These are phyloP conservation scores for Martes martes DNA, from an alignment of 2,113 vertebrate species.

Conservation along the genomic window DNA sequence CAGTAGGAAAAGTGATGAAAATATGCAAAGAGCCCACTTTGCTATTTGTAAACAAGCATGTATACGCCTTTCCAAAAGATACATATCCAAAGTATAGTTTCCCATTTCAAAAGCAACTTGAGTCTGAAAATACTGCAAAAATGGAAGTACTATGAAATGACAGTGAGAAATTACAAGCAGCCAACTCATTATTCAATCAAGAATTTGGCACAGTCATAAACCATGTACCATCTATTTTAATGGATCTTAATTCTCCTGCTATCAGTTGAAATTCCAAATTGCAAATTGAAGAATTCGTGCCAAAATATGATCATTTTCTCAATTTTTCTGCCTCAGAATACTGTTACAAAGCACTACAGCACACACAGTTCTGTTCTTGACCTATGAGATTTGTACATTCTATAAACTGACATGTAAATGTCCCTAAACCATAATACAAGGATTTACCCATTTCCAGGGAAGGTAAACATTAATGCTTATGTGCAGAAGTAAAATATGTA, in stretches of 20 bases:
- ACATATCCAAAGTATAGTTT: constrained; percentile 56
- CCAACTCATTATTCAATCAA: constrained; percentile 73
- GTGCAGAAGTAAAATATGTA: neutral
- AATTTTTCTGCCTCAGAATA: constrained; percentile 40
- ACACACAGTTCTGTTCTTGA: neutral
- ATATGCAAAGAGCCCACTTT: neutral
- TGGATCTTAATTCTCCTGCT: constrained; percentile 66
- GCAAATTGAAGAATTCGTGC: constrained; percentile 58
- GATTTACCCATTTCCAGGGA: neutral
- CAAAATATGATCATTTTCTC: constrained; percentile 56
- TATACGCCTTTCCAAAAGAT: constrained; percentile 40
- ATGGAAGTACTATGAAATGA: constrained; percentile 64
- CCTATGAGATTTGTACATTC: neutral
- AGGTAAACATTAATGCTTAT: neutral
- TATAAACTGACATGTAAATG: constrained; percentile 30
- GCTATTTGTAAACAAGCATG: constrained; percentile 47
- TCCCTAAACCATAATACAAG: neutral
- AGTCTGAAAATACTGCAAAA: constrained; percentile 63
- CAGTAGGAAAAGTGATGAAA: constrained; percentile 37
- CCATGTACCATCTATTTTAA: constrained; percentile 66
- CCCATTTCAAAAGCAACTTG: constrained; percentile 59
- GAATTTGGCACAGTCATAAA: constrained; percentile 66
- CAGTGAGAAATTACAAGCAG: constrained; percentile 73
- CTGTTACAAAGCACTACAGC: neutral
- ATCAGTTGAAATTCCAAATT: constrained; percentile 69